Conservation (phyloP, 2,113 vertebrate genomes). For the Gambusia holbrooki region DNA sequence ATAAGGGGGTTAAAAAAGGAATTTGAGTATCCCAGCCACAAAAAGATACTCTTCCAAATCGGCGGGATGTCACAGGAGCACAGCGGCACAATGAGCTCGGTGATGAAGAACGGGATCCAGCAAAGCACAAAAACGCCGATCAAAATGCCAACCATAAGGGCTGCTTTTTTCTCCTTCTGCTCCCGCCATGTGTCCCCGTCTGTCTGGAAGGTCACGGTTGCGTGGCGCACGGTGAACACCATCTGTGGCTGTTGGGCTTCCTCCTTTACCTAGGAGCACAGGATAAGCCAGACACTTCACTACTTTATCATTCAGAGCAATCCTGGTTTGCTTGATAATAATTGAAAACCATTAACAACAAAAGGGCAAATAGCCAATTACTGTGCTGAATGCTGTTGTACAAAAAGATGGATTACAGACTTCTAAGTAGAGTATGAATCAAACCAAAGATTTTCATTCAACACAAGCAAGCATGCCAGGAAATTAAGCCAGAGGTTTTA, state of each 20-base stretch:
- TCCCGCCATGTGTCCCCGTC: conserved; percentile 92
- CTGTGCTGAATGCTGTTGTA: conserved; percentile 21
- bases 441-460: conserved; percentile 25
- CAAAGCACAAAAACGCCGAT: conserved; percentile 95
- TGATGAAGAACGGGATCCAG: conserved; percentile 97
- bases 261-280: conserved; percentile 84
- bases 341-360: background rate
- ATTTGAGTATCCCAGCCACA: conserved; percentile 98
- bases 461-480: background rate
- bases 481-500: conserved; percentile 9
- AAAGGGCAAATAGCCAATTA: conserved; percentile 16
- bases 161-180: conserved; percentile 93
- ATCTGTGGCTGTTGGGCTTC: conserved; percentile 86
- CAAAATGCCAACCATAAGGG: conserved; percentile 94
- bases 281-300: conserved; percentile 20
- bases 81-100: conserved; percentile 90
- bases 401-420: conserved; percentile 45
- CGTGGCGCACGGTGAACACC: conserved; percentile 88
- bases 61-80: conserved; percentile 90
- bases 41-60: conserved; percentile 95
- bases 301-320: conserved; percentile 19
- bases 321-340: conserved; percentile 2
- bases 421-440: conserved; percentile 28
- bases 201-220: conserved; percentile 90
- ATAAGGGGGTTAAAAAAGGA: conserved; percentile 98